Evolutionary conservation across 2,888 invertebrate species (phyloP).

Genomic region (Agapostemon virescens): DNA sequence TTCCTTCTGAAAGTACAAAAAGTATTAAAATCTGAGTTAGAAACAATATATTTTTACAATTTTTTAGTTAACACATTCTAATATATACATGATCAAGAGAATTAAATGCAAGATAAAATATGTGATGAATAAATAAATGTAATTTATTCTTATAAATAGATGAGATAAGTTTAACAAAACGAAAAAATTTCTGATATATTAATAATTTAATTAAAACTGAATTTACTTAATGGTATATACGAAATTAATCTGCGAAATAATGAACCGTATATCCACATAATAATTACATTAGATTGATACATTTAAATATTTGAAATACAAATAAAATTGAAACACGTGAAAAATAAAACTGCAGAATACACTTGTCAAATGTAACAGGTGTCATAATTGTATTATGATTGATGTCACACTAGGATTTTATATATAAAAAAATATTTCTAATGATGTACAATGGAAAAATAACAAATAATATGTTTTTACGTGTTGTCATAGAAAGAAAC

Average conservation of each 20-base stretch:
- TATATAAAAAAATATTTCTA: not conserved
- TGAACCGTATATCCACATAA: not conserved
- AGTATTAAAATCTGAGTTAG: not conserved
- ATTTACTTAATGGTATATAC: not conserved
- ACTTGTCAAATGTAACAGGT: conserved; percentile 59
- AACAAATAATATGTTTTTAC: not conserved
- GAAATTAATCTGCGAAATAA: not conserved
- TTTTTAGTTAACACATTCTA: not conserved
- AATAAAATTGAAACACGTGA: conserved; percentile 8
- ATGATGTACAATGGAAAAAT: not conserved
- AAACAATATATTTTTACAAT: conserved; percentile 11
- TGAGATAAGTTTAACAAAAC: not conserved
- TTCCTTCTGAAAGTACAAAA: conserved; percentile 78
- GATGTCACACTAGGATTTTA: not conserved
- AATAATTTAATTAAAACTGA: not conserved
- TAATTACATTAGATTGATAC: not conserved
- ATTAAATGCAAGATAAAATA: not conserved
- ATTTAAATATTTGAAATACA: not conserved
- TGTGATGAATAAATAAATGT: not conserved
- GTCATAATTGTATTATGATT: conserved; percentile 40
- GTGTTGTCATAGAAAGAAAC: not conserved
- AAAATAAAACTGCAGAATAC: conserved; percentile 20
- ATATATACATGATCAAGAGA: not conserved
- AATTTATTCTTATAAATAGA: not conserved
- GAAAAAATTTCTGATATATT: not conserved